Conservation (phyloP, 2,797 vertebrate genomes). For the Acanthurus tractus region DNA sequence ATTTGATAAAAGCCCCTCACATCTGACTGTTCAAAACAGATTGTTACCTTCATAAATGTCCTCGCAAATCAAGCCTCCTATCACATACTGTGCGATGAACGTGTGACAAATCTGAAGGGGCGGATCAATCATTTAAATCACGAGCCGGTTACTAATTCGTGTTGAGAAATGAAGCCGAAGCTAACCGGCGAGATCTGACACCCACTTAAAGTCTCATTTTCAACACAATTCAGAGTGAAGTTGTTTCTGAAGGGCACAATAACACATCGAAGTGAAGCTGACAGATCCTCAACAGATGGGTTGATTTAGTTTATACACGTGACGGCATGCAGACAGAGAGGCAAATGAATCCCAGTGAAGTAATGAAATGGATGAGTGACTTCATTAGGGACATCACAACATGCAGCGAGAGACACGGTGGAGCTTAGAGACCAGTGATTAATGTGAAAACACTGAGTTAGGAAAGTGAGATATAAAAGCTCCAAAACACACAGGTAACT, state of each 20-base stretch:
- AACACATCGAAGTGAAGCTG: slow-evolving; percentile 71
- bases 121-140: slow-evolving; percentile 42
- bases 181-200: slow-evolving; percentile 50
- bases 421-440: slow-evolving; percentile 22
- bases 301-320: slow-evolving; percentile 59
- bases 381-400: slow-evolving; percentile 44
- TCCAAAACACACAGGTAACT: slow-evolving; percentile 4
- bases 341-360: slow-evolving; percentile 48
- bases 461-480: slow-evolving; percentile 3
- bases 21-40: slow-evolving; percentile 56
- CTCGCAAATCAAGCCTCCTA: slow-evolving; percentile 47
- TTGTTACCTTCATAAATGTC: slow-evolving; percentile 61
- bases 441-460: slow-evolving; percentile 25
- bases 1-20: slow-evolving; percentile 49
- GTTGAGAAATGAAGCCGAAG: slow-evolving; percentile 45
- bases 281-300: slow-evolving; percentile 77
- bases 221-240: slow-evolving; percentile 59
- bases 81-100: slow-evolving; percentile 34
- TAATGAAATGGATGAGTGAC: slow-evolving; percentile 58
- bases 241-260: slow-evolving; percentile 56
- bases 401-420: slow-evolving; percentile 38
- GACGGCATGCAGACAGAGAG: slow-evolving; percentile 65
- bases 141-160: slow-evolving; percentile 47
- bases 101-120: slow-evolving; percentile 36
- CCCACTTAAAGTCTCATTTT: slow-evolving; percentile 51